These are phyloP conservation scores for Ceramica pisi DNA, from an alignment of 2,888 invertebrate species.

Conservation along the genomic window DNA sequence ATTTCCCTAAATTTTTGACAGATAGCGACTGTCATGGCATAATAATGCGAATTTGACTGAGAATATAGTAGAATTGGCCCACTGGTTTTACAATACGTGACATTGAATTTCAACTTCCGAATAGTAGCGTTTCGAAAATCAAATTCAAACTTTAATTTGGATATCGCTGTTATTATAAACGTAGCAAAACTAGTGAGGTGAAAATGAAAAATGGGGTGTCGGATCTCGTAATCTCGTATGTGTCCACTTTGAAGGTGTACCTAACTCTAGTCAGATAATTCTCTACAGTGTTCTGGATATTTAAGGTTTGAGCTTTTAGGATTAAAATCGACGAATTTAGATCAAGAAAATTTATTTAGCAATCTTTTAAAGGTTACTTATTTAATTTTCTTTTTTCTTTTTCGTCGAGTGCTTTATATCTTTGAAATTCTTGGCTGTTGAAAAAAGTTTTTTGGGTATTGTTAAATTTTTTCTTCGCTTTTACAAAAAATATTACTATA, in stretches of 20 bases:
- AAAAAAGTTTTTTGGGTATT: conserved; percentile 14
- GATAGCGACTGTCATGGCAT: too few relatives aligned
- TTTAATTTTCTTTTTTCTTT: conserved; percentile 34
- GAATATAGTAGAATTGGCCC: too few relatives aligned
- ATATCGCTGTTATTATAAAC: conserved; percentile 1
- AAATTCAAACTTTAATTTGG: conserved; percentile 16
- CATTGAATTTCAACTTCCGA: conserved; percentile 22
- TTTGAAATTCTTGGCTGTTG: conserved; percentile 28
- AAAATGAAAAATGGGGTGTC: conserved; percentile 10
- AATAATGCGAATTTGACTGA: too few relatives aligned
- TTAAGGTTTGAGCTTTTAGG: conserved; percentile 88
- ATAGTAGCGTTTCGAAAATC: not conserved
- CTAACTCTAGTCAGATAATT: conserved; percentile 75
- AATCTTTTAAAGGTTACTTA: conserved; percentile 27
- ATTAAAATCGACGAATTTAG: conserved; percentile 82
- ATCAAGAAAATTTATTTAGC: conserved; percentile 45
- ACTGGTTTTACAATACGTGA: not conserved
- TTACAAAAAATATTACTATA: conserved; percentile 40
- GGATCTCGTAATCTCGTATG: conserved; percentile 65
- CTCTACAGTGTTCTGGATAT: conserved; percentile 76
- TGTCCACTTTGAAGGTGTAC: conserved; percentile 62
- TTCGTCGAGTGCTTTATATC: conserved; percentile 52
- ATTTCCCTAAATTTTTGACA: too few relatives aligned
- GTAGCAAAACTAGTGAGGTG: conserved; percentile 7
- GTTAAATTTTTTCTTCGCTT: conserved; percentile 37